Evolutionary conservation across 2,797 vertebrate species (phyloP).

Genomic region (Austrolebias charrua): DNA sequence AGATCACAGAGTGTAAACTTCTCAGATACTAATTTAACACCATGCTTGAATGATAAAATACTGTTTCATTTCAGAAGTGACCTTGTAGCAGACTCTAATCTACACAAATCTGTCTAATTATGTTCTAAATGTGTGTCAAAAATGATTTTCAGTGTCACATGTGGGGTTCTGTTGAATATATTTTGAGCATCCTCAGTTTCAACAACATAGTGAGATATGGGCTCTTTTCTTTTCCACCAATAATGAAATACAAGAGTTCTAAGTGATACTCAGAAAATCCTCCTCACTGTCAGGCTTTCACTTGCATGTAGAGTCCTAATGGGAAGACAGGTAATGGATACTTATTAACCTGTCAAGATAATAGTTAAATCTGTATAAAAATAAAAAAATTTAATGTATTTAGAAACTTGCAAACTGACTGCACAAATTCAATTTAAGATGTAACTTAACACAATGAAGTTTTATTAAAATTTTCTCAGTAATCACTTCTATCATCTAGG

Average conservation of each 20-base stretch:
- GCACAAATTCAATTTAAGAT: no score
- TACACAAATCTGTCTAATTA: not conserved
- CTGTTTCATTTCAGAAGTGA: no score
- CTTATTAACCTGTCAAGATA: not conserved
- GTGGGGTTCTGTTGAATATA: not conserved
- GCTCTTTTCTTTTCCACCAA: conserved; percentile 11
- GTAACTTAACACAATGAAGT: no score
- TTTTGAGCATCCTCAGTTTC: conserved; percentile 14
- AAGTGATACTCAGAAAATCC: conserved; percentile 28
- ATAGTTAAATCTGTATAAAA: not conserved
- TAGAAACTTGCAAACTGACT: no score
- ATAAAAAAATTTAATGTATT: not conserved
- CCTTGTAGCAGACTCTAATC: no score
- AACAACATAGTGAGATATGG: conserved; percentile 4
- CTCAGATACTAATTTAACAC: no score
- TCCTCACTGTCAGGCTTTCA: conserved; percentile 16
- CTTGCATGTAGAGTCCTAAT: conserved; percentile 11
- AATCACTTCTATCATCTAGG: no score
- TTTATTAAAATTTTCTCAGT: no score
- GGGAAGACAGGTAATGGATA: conserved; percentile 11
- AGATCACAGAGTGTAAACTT: no score
- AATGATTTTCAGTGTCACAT: not conserved
- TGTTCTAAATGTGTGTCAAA: not conserved
- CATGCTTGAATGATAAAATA: no score
- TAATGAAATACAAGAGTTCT: conserved; percentile 43